Evolutionary conservation across 2,888 invertebrate genomes (phyloP), one percentile per base, ranked within the genome.

Genomic region (Tachystola acroxantha): DNA sequence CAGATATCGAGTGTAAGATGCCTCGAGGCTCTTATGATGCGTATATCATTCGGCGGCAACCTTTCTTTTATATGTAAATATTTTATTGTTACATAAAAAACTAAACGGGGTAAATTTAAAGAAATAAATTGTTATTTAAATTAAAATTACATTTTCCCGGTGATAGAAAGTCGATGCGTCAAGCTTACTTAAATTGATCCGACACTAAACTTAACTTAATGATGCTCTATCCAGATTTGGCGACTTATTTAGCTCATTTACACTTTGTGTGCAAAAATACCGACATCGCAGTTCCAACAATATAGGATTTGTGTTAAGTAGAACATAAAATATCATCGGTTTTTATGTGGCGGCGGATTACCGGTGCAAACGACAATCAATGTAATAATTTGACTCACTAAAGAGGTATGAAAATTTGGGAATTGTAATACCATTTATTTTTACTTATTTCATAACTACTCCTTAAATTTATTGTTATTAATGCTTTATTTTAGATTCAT

Each of bases 21-120:
- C 77, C 81, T 73, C 59, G 50, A 62, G 71, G 64, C 65, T 61
- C 62, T 67, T 68, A 64, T 66, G 73, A 73, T 75, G 56, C 77
- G 74, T 84, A 71, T 80, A 81, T 80, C 79, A 77, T 79, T 68
- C 63, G 77, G 67, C 80, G 82, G 84, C 72, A 64, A 67, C 57
- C 58, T 64, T 71, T 67, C 74, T 80, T 81, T 84, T 78, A 73
- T 77, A 73, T 76, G 74, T 74, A 73, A 80, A 82, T 80, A 70
- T 69, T 75, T 73, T 73, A 78, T 78, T 80, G 72, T 74, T 64
- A 67, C 50, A 57, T 12, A 27, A 27, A 24, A 27, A 27, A 27
- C 27, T 14, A 12, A 16, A 28, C 20, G 16, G n/a, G n/a, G 31
- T 12, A 11, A 32, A 10, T 10, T 20, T 30, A 30, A 30, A 30